Percentiles rank a stretch among this genome's conserved stretches.
Evolutionary conservation across 2,797 vertebrate genomes (phyloP).

Genomic region (Ptychadena robeensis): DNA sequence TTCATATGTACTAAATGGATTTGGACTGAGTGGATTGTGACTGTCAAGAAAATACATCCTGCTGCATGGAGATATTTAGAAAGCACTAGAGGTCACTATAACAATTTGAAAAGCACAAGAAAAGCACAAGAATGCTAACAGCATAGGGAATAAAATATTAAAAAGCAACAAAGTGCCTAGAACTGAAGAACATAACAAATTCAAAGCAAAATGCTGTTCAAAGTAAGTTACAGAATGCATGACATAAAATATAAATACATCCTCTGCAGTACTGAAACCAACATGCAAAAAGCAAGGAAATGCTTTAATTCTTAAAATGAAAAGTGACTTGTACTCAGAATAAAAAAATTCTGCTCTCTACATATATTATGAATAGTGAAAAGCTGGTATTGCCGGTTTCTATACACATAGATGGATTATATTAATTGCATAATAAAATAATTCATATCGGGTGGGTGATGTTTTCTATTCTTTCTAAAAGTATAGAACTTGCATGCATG

Average conservation of each 20-base stretch:
- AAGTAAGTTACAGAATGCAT: slow-evolving; percentile 31
- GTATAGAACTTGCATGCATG: no score
- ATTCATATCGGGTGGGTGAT: no score
- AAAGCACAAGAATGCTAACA: slow-evolving; percentile 57
- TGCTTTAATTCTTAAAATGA: not conserved
- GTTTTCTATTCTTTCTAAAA: no score
- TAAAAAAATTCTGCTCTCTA: not conserved
- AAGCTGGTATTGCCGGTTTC: not conserved
- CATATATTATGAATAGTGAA: not conserved
- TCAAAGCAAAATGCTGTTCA: slow-evolving; percentile 50
- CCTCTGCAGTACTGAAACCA: not conserved
- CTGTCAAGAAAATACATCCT: not conserved
- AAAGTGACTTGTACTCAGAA: not conserved
- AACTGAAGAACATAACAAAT: slow-evolving; percentile 36
- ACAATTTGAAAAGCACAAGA: slow-evolving; percentile 67
- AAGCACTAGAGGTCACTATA: slow-evolving; percentile 82
- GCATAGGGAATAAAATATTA: slow-evolving; percentile 46
- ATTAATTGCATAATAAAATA: no score
- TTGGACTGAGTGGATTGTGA: not conserved
- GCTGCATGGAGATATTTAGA: slow-evolving; percentile 6
- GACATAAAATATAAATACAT: slow-evolving; percentile 14
- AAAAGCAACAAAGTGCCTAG: slow-evolving; percentile 51
- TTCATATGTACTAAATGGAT: slow-evolving; percentile 6
- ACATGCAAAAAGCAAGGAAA: not conserved
- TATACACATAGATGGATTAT: no score